These are phyloP conservation scores for Oncorhynchus tshawytscha DNA, from an alignment of 2,113 vertebrate genomes.

Conservation along the genomic window DNA sequence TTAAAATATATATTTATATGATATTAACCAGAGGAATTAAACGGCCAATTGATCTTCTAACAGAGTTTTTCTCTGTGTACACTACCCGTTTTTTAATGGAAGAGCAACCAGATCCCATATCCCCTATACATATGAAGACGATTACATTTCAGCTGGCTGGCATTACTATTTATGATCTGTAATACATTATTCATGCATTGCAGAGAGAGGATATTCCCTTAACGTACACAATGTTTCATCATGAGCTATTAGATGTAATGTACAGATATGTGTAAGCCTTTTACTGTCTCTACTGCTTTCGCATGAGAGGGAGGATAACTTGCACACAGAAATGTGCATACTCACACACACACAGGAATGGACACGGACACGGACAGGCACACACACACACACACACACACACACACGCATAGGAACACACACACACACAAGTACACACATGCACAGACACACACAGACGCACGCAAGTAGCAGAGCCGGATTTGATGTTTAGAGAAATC, in stretches of 20 bases:
- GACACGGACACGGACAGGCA: not conserved
- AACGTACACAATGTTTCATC: conserved; percentile 16
- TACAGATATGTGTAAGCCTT: conserved; percentile 1
- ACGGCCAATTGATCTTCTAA: not conserved
- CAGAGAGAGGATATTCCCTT: conserved; percentile 26
- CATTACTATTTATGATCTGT: not conserved
- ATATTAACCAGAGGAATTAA: not conserved
- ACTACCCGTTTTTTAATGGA: not conserved
- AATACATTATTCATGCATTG: conserved; percentile 56
- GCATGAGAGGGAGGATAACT: not conserved
- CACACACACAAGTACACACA: not conserved
- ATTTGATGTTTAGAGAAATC: conserved; percentile 59
- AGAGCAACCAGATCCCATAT: not conserved
- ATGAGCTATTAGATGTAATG: conserved; percentile 28
- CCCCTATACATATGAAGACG: conserved; percentile 24
- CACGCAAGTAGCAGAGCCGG: no score
- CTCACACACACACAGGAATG: not conserved
- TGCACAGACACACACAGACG: conserved; percentile 11
- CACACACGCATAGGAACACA: not conserved
- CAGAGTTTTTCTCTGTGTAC: not conserved
- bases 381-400: not conserved
- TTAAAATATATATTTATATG: not conserved
- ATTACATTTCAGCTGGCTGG: conserved; percentile 18
- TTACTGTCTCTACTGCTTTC: conserved; percentile 8
- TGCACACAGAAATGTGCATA: not conserved